A percentile compares a stretch with the other conserved stretches of the same genome.
Evolutionary conservation across 2,113 vertebrate species (phyloP).

Genomic region (human): DNA sequence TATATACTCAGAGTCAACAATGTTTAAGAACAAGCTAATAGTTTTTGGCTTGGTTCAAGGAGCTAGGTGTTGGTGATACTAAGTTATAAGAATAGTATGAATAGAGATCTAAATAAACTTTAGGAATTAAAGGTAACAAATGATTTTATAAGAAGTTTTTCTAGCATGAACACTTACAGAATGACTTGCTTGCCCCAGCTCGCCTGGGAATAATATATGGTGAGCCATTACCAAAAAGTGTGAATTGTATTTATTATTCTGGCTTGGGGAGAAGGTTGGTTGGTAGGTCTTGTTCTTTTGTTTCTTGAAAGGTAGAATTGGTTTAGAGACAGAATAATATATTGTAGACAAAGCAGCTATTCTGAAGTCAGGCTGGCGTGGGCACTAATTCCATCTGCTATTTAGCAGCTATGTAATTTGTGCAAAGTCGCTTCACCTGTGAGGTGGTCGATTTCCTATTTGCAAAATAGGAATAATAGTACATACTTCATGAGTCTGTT

Average conservation of each 20-base stretch:
- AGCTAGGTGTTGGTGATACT: background rate
- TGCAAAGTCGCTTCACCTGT: background rate
- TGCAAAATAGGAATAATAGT: slow-evolving; percentile 13
- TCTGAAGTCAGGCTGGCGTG: background rate
- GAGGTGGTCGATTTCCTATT: background rate
- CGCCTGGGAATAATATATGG: background rate
- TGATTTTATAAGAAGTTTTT: background rate
- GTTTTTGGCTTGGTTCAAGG: background rate
- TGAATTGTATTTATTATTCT: slow-evolving; percentile 40
- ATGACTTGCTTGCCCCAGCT: background rate
- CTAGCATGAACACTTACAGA: background rate
- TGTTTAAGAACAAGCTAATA: slow-evolving; percentile 1
- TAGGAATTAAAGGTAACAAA: slow-evolving; percentile 44
- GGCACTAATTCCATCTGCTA: background rate
- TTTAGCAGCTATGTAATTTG: background rate
- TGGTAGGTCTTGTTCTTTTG: background rate
- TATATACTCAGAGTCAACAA: background rate
- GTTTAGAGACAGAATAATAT: background rate
- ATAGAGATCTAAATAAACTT: slow-evolving; percentile 9
- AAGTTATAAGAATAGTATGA: background rate
- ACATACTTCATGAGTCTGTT: slow-evolving; percentile 17
- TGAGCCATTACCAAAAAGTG: slow-evolving; percentile 50
- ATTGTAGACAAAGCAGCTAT: background rate
- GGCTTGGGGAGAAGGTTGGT: background rate
- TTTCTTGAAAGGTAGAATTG: slow-evolving; percentile 45